Evolutionary conservation across 2,888 invertebrate genomes (phyloP).

Genomic region (Apamea anceps): DNA sequence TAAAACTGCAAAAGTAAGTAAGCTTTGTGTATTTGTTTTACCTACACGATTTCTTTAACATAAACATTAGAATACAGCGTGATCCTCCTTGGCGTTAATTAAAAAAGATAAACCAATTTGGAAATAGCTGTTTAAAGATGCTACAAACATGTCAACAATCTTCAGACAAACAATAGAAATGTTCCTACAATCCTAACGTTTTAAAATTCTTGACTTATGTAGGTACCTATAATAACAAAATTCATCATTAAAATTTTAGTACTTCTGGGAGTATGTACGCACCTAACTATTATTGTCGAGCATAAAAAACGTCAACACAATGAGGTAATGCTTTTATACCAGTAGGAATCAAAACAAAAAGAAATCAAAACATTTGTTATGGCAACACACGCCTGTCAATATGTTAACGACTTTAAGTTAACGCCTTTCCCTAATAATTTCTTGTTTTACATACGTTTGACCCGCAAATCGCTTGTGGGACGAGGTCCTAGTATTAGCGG

Average conservation of each 20-base stretch:
- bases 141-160: not conserved
- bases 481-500: conserved; percentile 46
- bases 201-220: not conserved
- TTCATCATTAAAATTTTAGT: not conserved
- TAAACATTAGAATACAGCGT: not conserved
- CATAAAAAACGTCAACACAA: conserved; percentile 70
- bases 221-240: not conserved
- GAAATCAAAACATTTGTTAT: conserved; percentile 73
- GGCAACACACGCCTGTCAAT: conserved; percentile 79
- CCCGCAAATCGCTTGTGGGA: conserved; percentile 49
- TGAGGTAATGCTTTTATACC: conserved; percentile 77
- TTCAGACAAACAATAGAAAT: not conserved
- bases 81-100: not conserved
- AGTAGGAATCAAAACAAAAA: conserved; percentile 66
- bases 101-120: not conserved
- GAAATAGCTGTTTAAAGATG: not conserved
- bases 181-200: not conserved
- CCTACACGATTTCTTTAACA: not conserved
- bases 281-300: conserved; percentile 41
- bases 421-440: conserved; percentile 70
- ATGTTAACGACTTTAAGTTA: conserved; percentile 69
- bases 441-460: conserved; percentile 69
- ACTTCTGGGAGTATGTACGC: not conserved
- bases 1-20: not conserved
- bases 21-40: not conserved